Conservation (phyloP, 1,140 invertebrate species). For the Pseudobourletiella spinata region DNA sequence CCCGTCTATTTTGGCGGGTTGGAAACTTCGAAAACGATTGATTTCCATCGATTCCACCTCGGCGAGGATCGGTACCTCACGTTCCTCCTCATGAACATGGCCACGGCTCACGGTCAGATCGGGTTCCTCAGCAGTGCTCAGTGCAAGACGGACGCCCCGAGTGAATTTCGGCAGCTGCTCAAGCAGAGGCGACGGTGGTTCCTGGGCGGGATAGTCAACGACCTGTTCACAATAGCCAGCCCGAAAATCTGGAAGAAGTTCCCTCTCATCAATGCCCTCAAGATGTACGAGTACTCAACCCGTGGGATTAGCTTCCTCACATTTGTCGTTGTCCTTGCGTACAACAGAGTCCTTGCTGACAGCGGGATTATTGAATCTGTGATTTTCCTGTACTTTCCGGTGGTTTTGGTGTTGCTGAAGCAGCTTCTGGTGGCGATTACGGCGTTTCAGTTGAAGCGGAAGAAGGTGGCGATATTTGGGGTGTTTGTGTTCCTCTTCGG, state of each 20-base stretch:
- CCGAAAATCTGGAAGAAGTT: slow-evolving; percentile 10
- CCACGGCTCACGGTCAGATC: neutral
- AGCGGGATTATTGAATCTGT: neutral
- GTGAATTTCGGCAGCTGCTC: slow-evolving; percentile 12
- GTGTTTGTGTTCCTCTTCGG: neutral
- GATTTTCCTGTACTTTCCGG: neutral
- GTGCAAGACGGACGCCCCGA: slow-evolving; percentile 22
- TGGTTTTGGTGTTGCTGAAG: no score
- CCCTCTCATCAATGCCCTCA: slow-evolving; percentile 5
- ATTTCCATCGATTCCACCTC: slow-evolving; percentile 14
- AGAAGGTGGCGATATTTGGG: slow-evolving; percentile 4
- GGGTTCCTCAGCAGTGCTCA: slow-evolving; percentile 9
- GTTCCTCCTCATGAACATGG: slow-evolving; percentile 7
- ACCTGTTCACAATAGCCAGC: slow-evolving; percentile 6
- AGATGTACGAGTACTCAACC: slow-evolving; percentile 3
- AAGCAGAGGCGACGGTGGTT: slow-evolving; percentile 21
- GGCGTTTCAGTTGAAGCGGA: no score
- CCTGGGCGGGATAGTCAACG: slow-evolving; percentile 15
- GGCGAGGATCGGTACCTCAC: slow-evolving; percentile 23
- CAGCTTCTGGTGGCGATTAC: no score
- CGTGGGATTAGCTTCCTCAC: slow-evolving; percentile 7
- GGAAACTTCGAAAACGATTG: slow-evolving; percentile 1
- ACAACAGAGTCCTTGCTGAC: neutral
- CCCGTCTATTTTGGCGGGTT: slow-evolving; percentile 12
- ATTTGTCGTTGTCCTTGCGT: neutral